Base-by-base conservation (phyloP, 2,888 invertebrate genomes). In the Azorinus chamasolen region DNA sequence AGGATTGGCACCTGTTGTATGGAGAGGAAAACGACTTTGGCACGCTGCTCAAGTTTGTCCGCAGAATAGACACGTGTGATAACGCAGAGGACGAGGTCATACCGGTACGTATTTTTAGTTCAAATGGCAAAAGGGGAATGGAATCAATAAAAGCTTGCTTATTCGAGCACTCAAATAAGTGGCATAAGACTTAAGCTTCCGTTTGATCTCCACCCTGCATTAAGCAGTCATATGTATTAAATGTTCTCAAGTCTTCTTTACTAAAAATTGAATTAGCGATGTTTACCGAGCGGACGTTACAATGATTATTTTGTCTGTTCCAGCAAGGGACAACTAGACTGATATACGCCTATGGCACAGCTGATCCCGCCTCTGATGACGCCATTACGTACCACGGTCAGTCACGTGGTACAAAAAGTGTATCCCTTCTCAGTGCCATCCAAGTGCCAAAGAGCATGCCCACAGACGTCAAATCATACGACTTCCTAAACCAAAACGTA, bases 61-160 rank as follows among this genome's bases (percentile, higher is more conserved):
- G 88, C 45, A 81, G 82, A 27, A 69, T 87, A 4, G 68, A 73
- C 69, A 88, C 86, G 3, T 89, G 88, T 71, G 88, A 89, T 59
- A 62, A 61, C 0, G 25, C 55, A 0, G 72, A 85, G 0, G 87
- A 89, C 48, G 64, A 74, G 10, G 55, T 71, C 5, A 88, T 88
- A 24, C 80, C 74, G 71, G 86, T 89, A 70, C 14, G 62, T 62
- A 2, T 32, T 14, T 25, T n/a, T n/a, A n/a, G n/a, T n/a, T n/a
- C n/a, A n/a, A n/a, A n/a, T n/a, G n/a, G n/a, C n/a, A n/a, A n/a
- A n/a, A n/a, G n/a, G n/a, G n/a, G n/a, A n/a, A n/a, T n/a, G n/a
- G n/a, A n/a, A n/a, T n/a, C n/a, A n/a, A n/a, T n/a, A n/a, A n/a
- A n/a, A n/a, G n/a, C n/a, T n/a, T n/a, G n/a, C n/a, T n/a, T n/a